Evolutionary conservation across 2,797 vertebrate species (phyloP).

Genomic region (Odontamblyopus lacepedii): DNA sequence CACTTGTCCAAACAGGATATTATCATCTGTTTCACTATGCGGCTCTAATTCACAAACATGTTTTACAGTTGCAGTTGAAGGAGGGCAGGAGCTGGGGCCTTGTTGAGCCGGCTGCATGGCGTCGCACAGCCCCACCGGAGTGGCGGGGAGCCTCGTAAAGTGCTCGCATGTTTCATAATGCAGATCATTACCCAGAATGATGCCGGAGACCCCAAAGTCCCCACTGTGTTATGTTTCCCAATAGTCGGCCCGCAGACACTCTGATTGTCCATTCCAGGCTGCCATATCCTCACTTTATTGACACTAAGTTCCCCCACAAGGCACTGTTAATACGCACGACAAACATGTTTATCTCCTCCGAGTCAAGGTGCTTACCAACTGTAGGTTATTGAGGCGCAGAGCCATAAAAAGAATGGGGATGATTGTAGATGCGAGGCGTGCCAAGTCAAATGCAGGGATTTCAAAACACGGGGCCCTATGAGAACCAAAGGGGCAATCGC

Average conservation of each 20-base stretch:
- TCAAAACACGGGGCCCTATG: constrained; percentile 47
- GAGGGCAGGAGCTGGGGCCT: constrained; percentile 54
- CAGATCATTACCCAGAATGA: constrained; percentile 77
- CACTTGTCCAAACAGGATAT: neutral
- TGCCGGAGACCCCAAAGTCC: constrained; percentile 66
- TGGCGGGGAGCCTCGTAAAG: constrained; percentile 74
- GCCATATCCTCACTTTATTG: constrained; percentile 67
- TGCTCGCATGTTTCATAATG: constrained; percentile 78
- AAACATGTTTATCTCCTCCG: constrained; percentile 57
- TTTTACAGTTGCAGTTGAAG: constrained; percentile 2
- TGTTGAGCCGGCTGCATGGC: constrained; percentile 59
- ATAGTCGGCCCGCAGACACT: constrained; percentile 61
- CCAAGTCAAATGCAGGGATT: constrained; percentile 64
- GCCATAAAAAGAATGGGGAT: constrained; percentile 69
- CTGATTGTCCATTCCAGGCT: constrained; percentile 71
- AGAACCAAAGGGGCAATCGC: constrained; percentile 3
- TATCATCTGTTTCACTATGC: neutral
- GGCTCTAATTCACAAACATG: neutral
- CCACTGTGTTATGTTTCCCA: constrained; percentile 68
- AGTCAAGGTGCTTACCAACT: constrained; percentile 64
- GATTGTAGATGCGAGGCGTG: constrained; percentile 60
- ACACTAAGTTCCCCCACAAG: constrained; percentile 75
- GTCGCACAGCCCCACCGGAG: constrained; percentile 40
- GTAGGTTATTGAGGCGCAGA: constrained; percentile 63
- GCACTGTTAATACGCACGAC: constrained; percentile 62